These are phyloP conservation scores for Dynastes maya DNA, from an alignment of 2,888 invertebrate genomes.

Conservation along the genomic window DNA sequence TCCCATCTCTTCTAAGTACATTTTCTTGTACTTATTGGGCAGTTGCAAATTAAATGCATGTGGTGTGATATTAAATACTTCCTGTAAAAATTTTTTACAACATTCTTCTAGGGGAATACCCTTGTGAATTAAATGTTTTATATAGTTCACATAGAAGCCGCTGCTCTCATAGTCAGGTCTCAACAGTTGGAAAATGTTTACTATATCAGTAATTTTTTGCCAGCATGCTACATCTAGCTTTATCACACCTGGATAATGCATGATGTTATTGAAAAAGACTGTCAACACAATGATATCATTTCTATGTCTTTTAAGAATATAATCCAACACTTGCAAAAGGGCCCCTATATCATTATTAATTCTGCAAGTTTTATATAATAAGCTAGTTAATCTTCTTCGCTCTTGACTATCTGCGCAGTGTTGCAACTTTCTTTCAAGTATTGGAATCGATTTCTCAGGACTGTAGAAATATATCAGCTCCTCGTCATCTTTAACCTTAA, in stretches of 20 bases:
- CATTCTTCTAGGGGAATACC: background rate
- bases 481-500: conserved; percentile 34
- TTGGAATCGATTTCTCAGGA: conserved; percentile 35
- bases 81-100: conserved; percentile 16
- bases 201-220: conserved; percentile 17
- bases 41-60: background rate
- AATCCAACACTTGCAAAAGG: conserved; percentile 19
- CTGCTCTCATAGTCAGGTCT: background rate
- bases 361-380: conserved; percentile 20
- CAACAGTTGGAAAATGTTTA: conserved; percentile 27
- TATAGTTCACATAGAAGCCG: conserved; percentile 11
- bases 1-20: conserved; percentile 18
- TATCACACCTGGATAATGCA: background rate
- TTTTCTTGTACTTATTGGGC: conserved; percentile 8
- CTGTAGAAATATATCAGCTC: conserved; percentile 25
- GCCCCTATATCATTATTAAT: background rate
- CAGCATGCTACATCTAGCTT: conserved; percentile 12
- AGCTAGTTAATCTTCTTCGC: background rate
- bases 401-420: conserved; percentile 12
- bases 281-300: conserved; percentile 35
- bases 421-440: conserved; percentile 31
- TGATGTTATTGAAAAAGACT: conserved; percentile 18
- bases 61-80: background rate
- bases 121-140: conserved; percentile 10
- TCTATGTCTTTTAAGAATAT: conserved; percentile 20